phyloP scores from a whole-genome alignment of 2,113 vertebrate species.

The Callopanchax toddi region DNA sequence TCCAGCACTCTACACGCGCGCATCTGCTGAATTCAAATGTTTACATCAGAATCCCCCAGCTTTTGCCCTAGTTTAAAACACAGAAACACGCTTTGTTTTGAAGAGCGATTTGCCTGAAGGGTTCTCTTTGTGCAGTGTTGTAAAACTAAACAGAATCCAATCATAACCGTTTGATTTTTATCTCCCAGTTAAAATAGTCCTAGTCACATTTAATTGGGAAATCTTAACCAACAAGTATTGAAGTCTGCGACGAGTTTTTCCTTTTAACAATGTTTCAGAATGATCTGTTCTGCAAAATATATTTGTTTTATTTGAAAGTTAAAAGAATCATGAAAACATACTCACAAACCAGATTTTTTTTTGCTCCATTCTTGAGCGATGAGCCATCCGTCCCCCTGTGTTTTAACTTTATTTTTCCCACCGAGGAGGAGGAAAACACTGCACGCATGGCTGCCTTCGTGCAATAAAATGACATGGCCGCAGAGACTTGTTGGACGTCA shows the following conservation, averaged over 20 bases:
- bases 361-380: slow-evolving; percentile 8
- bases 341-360: slow-evolving; percentile 42
- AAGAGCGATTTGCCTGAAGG: not conserved
- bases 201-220: not conserved
- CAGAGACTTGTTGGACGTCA: slow-evolving; percentile 66
- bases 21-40: not conserved
- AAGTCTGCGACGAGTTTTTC: no score
- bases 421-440: slow-evolving; percentile 21
- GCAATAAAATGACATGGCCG: slow-evolving; percentile 76
- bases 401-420: slow-evolving; percentile 18
- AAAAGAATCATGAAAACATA: slow-evolving; percentile 16
- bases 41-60: not conserved
- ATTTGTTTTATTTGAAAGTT: not conserved
- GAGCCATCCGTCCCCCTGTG: slow-evolving; percentile 31
- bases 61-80: not conserved
- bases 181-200: not conserved
- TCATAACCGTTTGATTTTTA: not conserved
- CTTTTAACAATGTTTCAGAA: no score
- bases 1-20: not conserved
- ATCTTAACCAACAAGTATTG: no score
- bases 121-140: no score
- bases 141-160: not conserved
- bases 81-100: not conserved
- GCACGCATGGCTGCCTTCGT: slow-evolving; percentile 65
- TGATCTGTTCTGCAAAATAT: not conserved